A percentile compares a stretch with the other conserved stretches of the same genome.
Conservation (phyloP, 2,797 vertebrate genomes). For the Podargus strigoides region DNA sequence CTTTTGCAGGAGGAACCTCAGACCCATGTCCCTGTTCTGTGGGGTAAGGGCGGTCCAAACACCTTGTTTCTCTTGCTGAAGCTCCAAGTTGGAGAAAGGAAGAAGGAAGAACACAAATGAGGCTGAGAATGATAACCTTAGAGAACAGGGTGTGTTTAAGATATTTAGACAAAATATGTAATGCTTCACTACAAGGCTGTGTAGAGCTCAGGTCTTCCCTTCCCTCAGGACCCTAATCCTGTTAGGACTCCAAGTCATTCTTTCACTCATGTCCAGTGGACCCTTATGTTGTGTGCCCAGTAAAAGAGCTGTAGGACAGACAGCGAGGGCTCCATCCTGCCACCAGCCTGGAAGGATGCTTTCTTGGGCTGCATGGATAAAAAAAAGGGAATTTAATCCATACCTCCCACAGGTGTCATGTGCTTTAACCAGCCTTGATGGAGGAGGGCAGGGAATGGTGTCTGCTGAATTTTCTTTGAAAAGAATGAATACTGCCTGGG, state of each 20-base stretch:
- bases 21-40: too few relatives aligned
- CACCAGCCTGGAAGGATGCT: neutral
- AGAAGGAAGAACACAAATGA: neutral
- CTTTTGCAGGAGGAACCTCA: too few relatives aligned
- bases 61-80: too few relatives aligned
- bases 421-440: neutral
- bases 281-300: neutral
- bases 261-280: neutral
- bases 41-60: too few relatives aligned
- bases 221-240: neutral
- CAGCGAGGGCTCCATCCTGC: too few relatives aligned
- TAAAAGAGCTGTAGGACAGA: neutral
- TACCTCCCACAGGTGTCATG: accelerated
- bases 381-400: neutral
- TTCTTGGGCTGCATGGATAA: neutral
- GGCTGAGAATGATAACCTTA: neutral
- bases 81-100: neutral
- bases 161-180: neutral
- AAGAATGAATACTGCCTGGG: neutral
- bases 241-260: neutral
- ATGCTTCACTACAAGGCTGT: neutral
- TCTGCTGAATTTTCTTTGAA: neutral
- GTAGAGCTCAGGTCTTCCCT: neutral
- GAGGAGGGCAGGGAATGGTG: neutral
- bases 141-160: neutral